Evolutionary conservation across 2,797 vertebrate genomes (phyloP).

Genomic region (Pterois miles): DNA sequence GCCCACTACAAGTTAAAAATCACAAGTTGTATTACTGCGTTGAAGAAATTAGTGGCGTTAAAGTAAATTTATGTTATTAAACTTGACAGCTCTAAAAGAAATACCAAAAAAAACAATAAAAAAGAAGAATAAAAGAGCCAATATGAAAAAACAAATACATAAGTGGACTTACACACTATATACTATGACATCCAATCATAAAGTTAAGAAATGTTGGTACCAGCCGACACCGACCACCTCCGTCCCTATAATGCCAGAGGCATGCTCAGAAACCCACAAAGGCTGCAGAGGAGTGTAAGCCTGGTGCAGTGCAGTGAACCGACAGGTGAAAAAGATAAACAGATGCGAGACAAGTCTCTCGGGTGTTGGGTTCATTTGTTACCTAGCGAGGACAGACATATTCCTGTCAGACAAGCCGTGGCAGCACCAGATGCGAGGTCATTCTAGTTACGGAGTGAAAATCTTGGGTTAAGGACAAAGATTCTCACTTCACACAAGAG

Average conservation of each 20-base stretch:
- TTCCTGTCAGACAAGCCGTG: conserved; percentile 77
- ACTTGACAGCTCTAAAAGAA: background rate
- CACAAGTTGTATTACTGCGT: too few species aligned
- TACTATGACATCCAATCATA: conserved; percentile 16
- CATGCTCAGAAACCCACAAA: conserved; percentile 70
- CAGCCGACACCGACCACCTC: conserved; percentile 46
- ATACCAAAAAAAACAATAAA: background rate
- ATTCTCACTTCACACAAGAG: conserved; percentile 68
- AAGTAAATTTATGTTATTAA: too few species aligned
- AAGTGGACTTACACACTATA: background rate
- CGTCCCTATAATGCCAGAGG: conserved; percentile 63
- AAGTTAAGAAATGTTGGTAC: conserved; percentile 65
- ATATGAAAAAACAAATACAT: background rate
- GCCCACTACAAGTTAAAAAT: too few species aligned
- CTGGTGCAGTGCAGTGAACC: conserved; percentile 72
- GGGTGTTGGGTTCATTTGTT: conserved; percentile 85
- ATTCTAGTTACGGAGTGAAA: conserved; percentile 73
- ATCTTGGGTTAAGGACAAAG: conserved; percentile 78
- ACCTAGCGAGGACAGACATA: conserved; percentile 81
- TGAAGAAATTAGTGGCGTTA: too few species aligned
- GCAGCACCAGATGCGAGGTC: conserved; percentile 82
- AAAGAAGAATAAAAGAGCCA: too few species aligned
- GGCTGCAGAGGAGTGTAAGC: conserved; percentile 75
- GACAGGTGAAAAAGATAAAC: conserved; percentile 83
- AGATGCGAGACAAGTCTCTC: conserved; percentile 81